Percentiles rank a stretch among this genome's conserved stretches.
Evolutionary conservation across 2,113 vertebrate species (phyloP).

Genomic region (Eidolon helvum): DNA sequence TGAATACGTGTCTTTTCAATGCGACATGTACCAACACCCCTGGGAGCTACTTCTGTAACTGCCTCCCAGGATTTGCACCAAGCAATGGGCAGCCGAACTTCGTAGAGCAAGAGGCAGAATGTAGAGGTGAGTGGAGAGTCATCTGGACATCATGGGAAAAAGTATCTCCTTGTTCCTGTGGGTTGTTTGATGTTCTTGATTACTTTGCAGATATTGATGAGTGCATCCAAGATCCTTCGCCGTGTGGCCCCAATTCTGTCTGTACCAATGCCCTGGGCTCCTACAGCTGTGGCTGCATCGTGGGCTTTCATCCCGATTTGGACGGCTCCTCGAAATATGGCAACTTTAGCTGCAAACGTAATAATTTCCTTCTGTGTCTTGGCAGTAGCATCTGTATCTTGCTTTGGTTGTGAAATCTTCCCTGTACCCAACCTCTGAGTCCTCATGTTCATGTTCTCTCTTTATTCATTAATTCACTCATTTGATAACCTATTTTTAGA

Average conservation of each 20-base stretch:
- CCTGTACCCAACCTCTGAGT: background rate
- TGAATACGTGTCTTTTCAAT: background rate
- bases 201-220: constrained; percentile 57
- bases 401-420: background rate
- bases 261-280: constrained; percentile 47
- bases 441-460: background rate
- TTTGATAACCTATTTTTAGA: background rate
- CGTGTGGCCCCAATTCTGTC: background rate
- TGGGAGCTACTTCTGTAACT: constrained; percentile 46
- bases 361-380: background rate
- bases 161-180: background rate
- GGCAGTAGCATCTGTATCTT: background rate
- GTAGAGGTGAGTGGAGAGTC: background rate
- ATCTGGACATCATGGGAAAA: background rate
- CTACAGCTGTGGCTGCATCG: background rate
- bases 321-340: background rate
- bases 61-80: constrained; percentile 24
- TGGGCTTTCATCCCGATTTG: background rate
- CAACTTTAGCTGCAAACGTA: constrained; percentile 67
- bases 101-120: background rate
- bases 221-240: background rate
- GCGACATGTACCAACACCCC: constrained; percentile 18
- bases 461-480: background rate
- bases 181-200: background rate
- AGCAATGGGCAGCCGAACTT: background rate